Percentiles rank a stretch among this genome's conserved stretches.
These are phyloP conservation scores for Leptinotarsa defecta DNA, from an alignment of 1,140 invertebrate species.

Conservation along the genomic window DNA sequence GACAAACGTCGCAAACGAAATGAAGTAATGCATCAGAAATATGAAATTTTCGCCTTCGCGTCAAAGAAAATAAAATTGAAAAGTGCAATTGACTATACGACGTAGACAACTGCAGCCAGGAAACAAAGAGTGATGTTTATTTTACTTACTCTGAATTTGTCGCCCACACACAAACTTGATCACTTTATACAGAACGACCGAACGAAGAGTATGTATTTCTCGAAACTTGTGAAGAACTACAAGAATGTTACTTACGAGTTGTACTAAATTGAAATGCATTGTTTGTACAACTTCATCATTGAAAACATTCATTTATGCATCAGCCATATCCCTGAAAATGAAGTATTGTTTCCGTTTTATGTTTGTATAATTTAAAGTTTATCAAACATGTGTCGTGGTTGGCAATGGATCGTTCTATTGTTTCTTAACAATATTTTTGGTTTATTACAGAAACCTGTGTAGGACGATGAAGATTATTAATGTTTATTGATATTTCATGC, in stretches of 20 bases:
- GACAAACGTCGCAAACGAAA: slow-evolving; percentile 21
- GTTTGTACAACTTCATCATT: background rate
- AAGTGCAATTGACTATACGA: background rate
- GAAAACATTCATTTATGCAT: background rate
- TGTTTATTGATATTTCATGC: too few species aligned
- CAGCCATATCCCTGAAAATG: background rate
- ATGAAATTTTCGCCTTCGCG: background rate
- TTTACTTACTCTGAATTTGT: background rate
- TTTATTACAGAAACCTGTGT: background rate
- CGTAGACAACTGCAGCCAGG: background rate
- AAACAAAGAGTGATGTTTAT: background rate
- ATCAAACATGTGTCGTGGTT: background rate
- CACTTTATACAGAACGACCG: background rate
- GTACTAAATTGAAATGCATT: background rate
- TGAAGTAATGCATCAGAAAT: slow-evolving; percentile 5
- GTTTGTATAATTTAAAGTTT: background rate
- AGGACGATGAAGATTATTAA: background rate
- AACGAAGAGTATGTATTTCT: too few species aligned
- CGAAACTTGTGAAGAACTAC: background rate
- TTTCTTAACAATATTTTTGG: background rate
- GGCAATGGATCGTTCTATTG: background rate
- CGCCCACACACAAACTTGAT: background rate
- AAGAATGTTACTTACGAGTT: background rate
- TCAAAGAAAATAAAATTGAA: background rate
- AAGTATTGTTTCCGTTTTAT: slow-evolving; percentile 6